Conservation (phyloP, 2,113 vertebrate species). For the Ptychochromis oligacanthus region DNA sequence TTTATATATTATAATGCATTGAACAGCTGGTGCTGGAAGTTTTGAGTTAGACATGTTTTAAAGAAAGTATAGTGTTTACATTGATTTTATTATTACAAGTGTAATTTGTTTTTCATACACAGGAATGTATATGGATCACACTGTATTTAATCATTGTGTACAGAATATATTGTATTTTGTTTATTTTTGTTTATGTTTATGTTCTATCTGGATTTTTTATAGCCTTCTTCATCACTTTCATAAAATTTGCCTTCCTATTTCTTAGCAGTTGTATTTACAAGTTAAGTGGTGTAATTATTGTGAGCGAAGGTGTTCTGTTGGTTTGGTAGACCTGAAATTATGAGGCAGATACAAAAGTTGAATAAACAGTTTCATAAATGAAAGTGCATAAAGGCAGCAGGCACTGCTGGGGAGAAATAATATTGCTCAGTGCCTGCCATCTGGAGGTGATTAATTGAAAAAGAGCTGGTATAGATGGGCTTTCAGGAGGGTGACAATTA, state of each 20-base stretch:
- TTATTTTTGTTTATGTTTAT: slow-evolving; percentile 51
- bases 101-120: slow-evolving; percentile 67
- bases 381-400: slow-evolving; percentile 37
- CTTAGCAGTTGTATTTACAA: slow-evolving; percentile 30
- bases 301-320: slow-evolving; percentile 10
- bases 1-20: slow-evolving; percentile 61
- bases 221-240: slow-evolving; percentile 13
- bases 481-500: slow-evolving; percentile 5
- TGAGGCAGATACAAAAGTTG: slow-evolving; percentile 17
- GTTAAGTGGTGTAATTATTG: slow-evolving; percentile 2
- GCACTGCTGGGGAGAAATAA: slow-evolving; percentile 47
- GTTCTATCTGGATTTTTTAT: slow-evolving; percentile 13
- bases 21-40: slow-evolving; percentile 78
- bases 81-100: slow-evolving; percentile 61
- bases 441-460: slow-evolving; percentile 44
- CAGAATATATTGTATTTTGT: slow-evolving; percentile 69
- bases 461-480: slow-evolving; percentile 13
- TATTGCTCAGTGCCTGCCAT: slow-evolving; percentile 45
- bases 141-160: slow-evolving; percentile 82
- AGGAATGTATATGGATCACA: slow-evolving; percentile 81
- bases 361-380: slow-evolving; percentile 16
- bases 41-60: slow-evolving; percentile 35
- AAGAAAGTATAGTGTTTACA: slow-evolving; percentile 67
- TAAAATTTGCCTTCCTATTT: slow-evolving; percentile 11
- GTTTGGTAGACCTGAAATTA: slow-evolving; percentile 2